Conservation (phyloP, 2,888 invertebrate genomes). For the Microplitis deprimator region DNA sequence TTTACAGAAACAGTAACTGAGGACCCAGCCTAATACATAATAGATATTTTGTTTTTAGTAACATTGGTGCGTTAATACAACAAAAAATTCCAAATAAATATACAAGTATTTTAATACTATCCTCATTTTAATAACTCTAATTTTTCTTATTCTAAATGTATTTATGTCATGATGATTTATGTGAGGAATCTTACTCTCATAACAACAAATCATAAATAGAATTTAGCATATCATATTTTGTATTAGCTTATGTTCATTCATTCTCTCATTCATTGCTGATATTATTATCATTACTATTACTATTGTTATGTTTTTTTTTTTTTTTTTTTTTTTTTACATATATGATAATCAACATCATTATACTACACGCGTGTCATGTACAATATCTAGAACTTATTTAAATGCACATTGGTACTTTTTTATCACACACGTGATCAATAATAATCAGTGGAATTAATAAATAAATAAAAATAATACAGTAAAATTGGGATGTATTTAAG, state of each 20-base stretch:
- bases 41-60: not conserved
- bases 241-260: not conserved
- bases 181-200: not conserved
- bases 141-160: not conserved
- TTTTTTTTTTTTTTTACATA: conserved; percentile 1
- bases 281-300: conserved; percentile 10
- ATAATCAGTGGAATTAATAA: conserved; percentile 4
- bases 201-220: not conserved
- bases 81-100: too few species aligned
- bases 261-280: too few species aligned
- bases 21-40: not conserved
- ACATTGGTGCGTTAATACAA: too few species aligned
- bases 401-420: conserved; percentile 36
- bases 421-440: conserved; percentile 7
- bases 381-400: conserved; percentile 14
- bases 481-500: conserved; percentile 52
- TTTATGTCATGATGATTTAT: not conserved
- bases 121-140: not conserved
- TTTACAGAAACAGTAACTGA: not conserved
- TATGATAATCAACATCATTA: conserved; percentile 7
- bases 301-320: not conserved
- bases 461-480: conserved; percentile 7
- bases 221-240: not conserved
- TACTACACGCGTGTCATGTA: conserved; percentile 10
- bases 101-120: too few species aligned